Conservation (phyloP, 2,113 vertebrate genomes). For the Propithecus coquereli region DNA sequence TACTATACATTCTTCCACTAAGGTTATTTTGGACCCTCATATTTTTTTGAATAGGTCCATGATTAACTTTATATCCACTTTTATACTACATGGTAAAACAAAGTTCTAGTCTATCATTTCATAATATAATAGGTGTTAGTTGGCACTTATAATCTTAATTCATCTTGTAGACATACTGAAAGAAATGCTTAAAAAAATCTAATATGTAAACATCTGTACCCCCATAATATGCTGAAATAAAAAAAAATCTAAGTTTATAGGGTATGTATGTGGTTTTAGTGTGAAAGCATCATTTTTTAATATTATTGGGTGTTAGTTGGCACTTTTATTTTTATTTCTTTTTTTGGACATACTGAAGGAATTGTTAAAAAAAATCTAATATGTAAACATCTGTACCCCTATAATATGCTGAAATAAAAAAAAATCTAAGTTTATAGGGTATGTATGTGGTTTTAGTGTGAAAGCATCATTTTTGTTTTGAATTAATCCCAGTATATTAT, state of each 20-base stretch:
- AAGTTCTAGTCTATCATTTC: background rate
- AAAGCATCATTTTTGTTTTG: background rate
- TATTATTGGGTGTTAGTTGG: too few species aligned
- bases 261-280: too few species aligned
- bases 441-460: background rate
- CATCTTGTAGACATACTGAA: background rate
- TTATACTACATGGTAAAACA: background rate
- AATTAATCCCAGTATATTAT: background rate
- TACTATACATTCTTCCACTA: background rate
- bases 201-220: too few species aligned
- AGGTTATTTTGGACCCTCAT: background rate
- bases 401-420: too few species aligned
- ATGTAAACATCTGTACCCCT: too few species aligned
- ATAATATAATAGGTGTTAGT: background rate
- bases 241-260: too few species aligned
- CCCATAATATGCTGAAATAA: too few species aligned
- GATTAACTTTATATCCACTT: background rate
- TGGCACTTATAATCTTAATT: background rate
- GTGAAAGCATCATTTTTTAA: too few species aligned
- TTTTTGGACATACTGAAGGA: too few species aligned
- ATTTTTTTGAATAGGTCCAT: background rate
- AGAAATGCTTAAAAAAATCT: background rate
- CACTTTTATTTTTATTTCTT: too few species aligned
- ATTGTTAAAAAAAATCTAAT: too few species aligned
- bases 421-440: background rate